Evolutionary conservation across 2,888 invertebrate species (phyloP).

Genomic region (Esperia sulphurella): DNA sequence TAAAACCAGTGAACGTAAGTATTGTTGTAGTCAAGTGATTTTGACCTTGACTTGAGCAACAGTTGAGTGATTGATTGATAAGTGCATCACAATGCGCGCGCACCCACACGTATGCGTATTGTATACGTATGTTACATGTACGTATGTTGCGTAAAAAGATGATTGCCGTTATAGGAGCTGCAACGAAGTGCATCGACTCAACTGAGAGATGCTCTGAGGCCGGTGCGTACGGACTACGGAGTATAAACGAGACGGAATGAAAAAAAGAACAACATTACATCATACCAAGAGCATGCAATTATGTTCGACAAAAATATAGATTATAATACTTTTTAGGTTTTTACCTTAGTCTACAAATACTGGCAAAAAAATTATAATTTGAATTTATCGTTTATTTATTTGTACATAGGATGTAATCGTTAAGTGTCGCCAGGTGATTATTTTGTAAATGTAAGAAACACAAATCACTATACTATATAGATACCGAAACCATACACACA

Average conservation of each 20-base stretch:
- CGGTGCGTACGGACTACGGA: background rate
- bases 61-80: slow-evolving; percentile 26
- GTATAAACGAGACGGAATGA: background rate
- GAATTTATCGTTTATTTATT: too few relatives aligned
- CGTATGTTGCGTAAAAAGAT: slow-evolving; percentile 39
- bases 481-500: too few relatives aligned
- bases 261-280: background rate
- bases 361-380: too few relatives aligned
- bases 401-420: too few relatives aligned
- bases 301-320: too few relatives aligned
- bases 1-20: background rate
- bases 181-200: slow-evolving; percentile 33
- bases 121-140: too few relatives aligned
- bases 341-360: too few relatives aligned
- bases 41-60: slow-evolving; percentile 38
- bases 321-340: too few relatives aligned
- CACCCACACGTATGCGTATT: slow-evolving; percentile 13
- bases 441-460: too few relatives aligned
- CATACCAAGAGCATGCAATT: too few relatives aligned
- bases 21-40: background rate
- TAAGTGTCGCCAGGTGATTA: too few relatives aligned
- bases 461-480: too few relatives aligned
- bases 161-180: slow-evolving; percentile 48
- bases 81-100: slow-evolving; percentile 20
- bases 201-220: slow-evolving; percentile 3